phyloP scores from a whole-genome alignment of 2,113 vertebrate genomes.

The Glaucidium brasilianum region DNA sequence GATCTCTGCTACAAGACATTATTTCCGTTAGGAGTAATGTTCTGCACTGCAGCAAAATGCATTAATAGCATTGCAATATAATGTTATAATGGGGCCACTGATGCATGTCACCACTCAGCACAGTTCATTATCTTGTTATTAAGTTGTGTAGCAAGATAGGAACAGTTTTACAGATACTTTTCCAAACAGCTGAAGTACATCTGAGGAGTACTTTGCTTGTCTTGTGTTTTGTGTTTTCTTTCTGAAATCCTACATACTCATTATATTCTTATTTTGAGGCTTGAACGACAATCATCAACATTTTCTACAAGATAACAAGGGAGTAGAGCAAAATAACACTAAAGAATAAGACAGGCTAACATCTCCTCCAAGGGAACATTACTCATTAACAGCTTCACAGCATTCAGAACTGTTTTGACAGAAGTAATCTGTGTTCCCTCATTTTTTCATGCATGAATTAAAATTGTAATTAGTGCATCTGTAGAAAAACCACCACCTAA shows the following conservation, averaged over 20 bases:
- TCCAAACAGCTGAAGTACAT: background rate
- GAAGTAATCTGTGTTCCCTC: background rate
- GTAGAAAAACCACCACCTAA: slow-evolving; percentile 23
- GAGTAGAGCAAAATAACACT: background rate
- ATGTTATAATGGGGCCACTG: slow-evolving; percentile 39
- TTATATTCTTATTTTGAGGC: background rate
- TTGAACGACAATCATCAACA: slow-evolving; percentile 5
- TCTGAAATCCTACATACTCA: background rate
- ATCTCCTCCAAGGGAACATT: slow-evolving; percentile 15
- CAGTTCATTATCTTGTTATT: slow-evolving; percentile 31
- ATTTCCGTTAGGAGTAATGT: slow-evolving; percentile 7
- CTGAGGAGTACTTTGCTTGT: background rate
- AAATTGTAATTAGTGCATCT: slow-evolving; percentile 38
- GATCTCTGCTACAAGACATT: slow-evolving; percentile 17
- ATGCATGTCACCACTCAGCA: background rate
- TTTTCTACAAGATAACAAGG: slow-evolving; percentile 13
- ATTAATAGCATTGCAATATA: slow-evolving; percentile 27
- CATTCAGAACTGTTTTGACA: slow-evolving; percentile 25
- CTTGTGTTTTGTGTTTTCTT: background rate
- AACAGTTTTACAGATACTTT: background rate
- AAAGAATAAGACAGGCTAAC: slow-evolving; percentile 1
- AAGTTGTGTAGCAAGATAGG: slow-evolving; percentile 2
- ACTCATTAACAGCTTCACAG: slow-evolving; percentile 18
- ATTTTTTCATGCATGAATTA: background rate
- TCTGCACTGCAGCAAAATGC: slow-evolving; percentile 49